Conservation (phyloP, 2,888 invertebrate genomes). For the Sepioteuthis lessoniana region DNA sequence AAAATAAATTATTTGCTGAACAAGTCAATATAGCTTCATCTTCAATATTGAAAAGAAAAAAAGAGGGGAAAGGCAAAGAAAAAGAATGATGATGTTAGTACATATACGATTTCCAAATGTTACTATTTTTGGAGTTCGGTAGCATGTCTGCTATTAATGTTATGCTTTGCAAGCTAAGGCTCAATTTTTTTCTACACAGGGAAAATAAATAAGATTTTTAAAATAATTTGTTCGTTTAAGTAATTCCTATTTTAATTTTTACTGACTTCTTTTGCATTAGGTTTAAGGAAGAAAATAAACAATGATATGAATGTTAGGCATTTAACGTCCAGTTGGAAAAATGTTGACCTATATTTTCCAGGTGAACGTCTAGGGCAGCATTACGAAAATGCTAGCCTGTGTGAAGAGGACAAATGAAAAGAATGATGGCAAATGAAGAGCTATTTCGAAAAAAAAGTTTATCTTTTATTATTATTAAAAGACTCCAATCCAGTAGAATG, state of each 20-base stretch:
- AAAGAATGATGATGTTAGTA: not conserved
- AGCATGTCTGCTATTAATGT: not conserved
- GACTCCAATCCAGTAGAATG: too few relatives aligned
- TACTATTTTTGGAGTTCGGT: not conserved
- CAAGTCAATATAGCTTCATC: not conserved
- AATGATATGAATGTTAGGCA: not conserved
- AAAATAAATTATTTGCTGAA: not conserved
- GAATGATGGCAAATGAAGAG: not conserved
- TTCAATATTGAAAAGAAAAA: not conserved
- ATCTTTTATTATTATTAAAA: not conserved
- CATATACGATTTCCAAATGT: constrained; percentile 21
- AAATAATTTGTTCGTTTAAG: not conserved
- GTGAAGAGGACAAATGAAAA: too few relatives aligned
- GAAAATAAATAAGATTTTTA: not conserved
- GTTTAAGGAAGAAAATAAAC: not conserved
- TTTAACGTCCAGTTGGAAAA: constrained; percentile 33
- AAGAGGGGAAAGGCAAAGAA: not conserved
- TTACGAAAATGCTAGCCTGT: not conserved
- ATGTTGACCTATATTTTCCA: not conserved
- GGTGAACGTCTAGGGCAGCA: not conserved
- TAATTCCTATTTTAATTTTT: not conserved
- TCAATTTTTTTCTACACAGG: not conserved
- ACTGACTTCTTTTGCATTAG: not conserved
- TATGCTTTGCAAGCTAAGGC: not conserved
- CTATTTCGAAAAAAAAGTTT: not conserved